Evolutionary conservation across 2,797 vertebrate species (phyloP).

Genomic region (Hippocampus kuda): DNA sequence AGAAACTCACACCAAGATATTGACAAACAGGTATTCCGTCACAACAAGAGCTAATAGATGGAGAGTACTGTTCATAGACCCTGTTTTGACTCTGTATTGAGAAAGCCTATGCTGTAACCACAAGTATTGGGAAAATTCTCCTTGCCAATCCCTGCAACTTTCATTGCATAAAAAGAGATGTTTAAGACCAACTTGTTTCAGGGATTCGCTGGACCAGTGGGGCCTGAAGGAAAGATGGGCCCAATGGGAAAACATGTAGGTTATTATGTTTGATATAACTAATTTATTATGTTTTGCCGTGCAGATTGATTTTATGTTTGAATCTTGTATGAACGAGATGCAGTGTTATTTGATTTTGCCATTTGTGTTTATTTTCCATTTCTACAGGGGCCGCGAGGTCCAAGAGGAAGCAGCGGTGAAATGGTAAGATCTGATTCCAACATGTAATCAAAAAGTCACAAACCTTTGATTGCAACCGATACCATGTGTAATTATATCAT

Average conservation of each 20-base stretch:
- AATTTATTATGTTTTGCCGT: neutral
- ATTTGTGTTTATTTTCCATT: slow-evolving; percentile 8
- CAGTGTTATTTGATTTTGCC: neutral
- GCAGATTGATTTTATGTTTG: neutral
- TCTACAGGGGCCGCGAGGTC: slow-evolving; percentile 77
- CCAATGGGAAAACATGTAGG: slow-evolving; percentile 81
- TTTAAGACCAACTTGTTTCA: slow-evolving; percentile 54
- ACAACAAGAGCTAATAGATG: neutral
- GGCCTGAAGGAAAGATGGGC: slow-evolving; percentile 80
- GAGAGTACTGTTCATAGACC: neutral
- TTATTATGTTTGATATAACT: slow-evolving; percentile 26
- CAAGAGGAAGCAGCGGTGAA: slow-evolving; percentile 82
- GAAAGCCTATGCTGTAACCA: neutral
- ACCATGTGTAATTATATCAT: slow-evolving; percentile 5
- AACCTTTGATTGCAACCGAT: slow-evolving; percentile 14
- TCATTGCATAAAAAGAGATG: neutral
- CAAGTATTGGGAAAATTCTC: neutral
- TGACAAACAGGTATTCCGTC: neutral
- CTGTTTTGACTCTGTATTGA: neutral
- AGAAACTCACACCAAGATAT: neutral
- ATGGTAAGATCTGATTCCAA: slow-evolving; percentile 71
- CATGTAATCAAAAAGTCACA: slow-evolving; percentile 2
- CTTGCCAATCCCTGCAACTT: neutral
- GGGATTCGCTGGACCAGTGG: slow-evolving; percentile 82
- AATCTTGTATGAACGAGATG: neutral